Percentiles rank a stretch among this genome's conserved stretches.
These are phyloP conservation scores for Drosophila nr. medialis DNA, from an alignment of 2,888 invertebrate species.

Conservation along the genomic window DNA sequence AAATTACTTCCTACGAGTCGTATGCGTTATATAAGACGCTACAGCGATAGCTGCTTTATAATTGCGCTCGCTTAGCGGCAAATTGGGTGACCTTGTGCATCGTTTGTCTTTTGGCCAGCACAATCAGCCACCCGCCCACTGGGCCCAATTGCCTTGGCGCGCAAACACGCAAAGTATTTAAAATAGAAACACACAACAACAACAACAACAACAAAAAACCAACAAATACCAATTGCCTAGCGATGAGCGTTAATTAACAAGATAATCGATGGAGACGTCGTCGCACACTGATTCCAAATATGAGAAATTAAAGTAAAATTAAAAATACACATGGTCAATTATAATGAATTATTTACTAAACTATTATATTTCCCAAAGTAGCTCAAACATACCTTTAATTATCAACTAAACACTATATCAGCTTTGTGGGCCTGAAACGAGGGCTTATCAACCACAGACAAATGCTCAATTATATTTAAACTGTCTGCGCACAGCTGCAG, in stretches of 20 bases:
- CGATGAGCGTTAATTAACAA: slow-evolving; percentile 66
- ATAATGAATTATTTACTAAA: not conserved
- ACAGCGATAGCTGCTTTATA: slow-evolving; percentile 44
- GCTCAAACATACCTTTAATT: not conserved
- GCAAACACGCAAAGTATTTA: slow-evolving; percentile 45
- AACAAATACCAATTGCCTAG: slow-evolving; percentile 12
- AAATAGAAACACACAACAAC: slow-evolving; percentile 21
- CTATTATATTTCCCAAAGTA: not conserved
- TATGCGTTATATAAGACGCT: slow-evolving; percentile 56
- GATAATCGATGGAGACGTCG: slow-evolving; percentile 62
- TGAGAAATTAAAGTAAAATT: slow-evolving; percentile 3
- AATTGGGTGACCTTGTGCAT: slow-evolving; percentile 52
- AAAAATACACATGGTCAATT: not conserved
- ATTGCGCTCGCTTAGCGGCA: slow-evolving; percentile 57
- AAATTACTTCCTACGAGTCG: slow-evolving; percentile 66
- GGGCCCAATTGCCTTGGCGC: slow-evolving; percentile 45
- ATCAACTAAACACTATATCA: not conserved
- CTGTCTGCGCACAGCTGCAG: slow-evolving; percentile 18
- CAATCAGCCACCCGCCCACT: slow-evolving; percentile 44
- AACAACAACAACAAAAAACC: slow-evolving; percentile 5
- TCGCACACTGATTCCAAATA: slow-evolving; percentile 39
- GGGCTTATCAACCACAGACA: not conserved
- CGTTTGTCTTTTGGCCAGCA: slow-evolving; percentile 26
- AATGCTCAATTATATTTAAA: slow-evolving; percentile 9
- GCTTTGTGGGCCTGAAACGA: not conserved